These are phyloP conservation scores for Lonchura striata DNA, from an alignment of 2,113 vertebrate species.

Conservation along the genomic window DNA sequence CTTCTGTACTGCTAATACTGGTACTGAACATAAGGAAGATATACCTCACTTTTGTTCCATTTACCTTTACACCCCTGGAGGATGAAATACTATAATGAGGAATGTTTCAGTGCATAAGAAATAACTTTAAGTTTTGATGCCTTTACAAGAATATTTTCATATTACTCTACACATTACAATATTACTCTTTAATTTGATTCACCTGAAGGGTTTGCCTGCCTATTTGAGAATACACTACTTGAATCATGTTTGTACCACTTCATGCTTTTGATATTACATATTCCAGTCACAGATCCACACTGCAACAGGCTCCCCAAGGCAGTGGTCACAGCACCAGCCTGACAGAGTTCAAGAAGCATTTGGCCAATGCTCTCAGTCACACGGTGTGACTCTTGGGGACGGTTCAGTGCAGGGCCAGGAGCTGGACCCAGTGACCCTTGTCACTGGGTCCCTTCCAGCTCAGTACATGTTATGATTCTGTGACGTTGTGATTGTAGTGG, in stretches of 20 bases:
- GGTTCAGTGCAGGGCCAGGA: not conserved
- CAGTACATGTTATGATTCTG: not conserved
- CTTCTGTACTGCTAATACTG: not conserved
- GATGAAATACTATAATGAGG: not conserved
- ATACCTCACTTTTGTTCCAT: not conserved
- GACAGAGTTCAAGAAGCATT: not conserved
- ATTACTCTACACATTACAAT: not conserved
- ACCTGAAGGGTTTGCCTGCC: not conserved
- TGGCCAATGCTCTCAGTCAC: not conserved
- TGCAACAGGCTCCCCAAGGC: not conserved
- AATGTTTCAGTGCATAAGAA: not conserved
- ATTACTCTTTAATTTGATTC: not conserved
- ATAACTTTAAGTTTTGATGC: not conserved
- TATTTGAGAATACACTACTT: not conserved
- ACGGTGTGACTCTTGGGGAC: not conserved
- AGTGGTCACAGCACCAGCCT: not conserved
- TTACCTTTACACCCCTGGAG: not conserved
- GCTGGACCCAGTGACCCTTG: not conserved
- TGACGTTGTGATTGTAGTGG: not conserved
- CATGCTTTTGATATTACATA: not conserved
- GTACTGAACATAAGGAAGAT: not conserved
- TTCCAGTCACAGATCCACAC: not conserved
- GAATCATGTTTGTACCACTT: not conserved
- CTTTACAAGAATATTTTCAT: not conserved
- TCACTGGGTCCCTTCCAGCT: not conserved